Base-by-base conservation (phyloP, 2,888 invertebrate species). In the Eremobia ochroleuca region DNA sequence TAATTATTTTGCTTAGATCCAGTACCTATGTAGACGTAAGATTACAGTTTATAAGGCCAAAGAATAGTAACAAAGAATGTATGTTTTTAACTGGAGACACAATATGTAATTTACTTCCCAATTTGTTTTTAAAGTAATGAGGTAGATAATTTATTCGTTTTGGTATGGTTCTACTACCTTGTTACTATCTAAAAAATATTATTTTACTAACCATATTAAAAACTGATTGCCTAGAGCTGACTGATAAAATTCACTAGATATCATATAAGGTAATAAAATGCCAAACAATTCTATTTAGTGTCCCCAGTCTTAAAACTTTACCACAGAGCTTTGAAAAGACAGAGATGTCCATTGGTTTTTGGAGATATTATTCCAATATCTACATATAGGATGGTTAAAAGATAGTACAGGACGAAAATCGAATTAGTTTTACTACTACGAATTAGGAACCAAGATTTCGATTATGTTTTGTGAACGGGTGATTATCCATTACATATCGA, bases 41-140 rank as follows among this genome's bases (percentile, higher is more conserved):
- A 73, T 34, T 67, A 72, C 73, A 75, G 31, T 21, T 73, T 74
- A 3, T 70, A 76, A 87, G 76, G 73, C 88, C 87, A 87, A 87
- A 87, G 52, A 55, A 52, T 52, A 52, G 4, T n/a, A 55, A n/a
- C 11, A 55, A 55, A 55, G 80, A 87, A 73, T 76, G 59, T 68
- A 25, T 69, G 61, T 71, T 64, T 74, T 66, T 49, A 68, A 64
- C 49, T 73, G 78, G 73, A 82, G 79, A 75, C 67, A 73, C 73
- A 21, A 8, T 5, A 8, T 49, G 2, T 52, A 25, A 25, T 55
- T n/a, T 55, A n/a, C 11, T 52, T 4, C 11, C 11, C 25, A 52
- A 4, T 52, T 34, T 52, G 25, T 52, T 25, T 52, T 1, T 11
- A n/a, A 52, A 52, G 11, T 52, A 11, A 52, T 11, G 25, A 52